These are phyloP conservation scores for Sula dactylatra DNA, from an alignment of 2,113 vertebrate species.

Conservation along the genomic window DNA sequence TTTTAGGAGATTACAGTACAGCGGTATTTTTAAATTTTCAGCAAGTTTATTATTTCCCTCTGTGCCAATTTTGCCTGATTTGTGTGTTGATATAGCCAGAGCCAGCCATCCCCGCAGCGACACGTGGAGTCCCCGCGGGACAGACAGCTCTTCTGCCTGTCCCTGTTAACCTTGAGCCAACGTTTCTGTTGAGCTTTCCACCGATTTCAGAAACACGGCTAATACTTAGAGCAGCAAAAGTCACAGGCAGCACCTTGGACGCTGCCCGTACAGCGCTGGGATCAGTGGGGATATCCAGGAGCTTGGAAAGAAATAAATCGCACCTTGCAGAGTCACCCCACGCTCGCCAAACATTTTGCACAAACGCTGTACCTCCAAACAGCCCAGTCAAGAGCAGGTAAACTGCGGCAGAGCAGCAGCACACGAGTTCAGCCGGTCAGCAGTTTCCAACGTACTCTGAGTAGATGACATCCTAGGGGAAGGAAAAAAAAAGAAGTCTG, in stretches of 20 bases:
- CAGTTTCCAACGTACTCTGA: background rate
- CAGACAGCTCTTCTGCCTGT: background rate
- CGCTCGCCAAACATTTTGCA: background rate
- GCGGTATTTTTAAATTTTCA: background rate
- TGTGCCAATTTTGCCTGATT: background rate
- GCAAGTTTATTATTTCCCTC: background rate
- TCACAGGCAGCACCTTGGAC: background rate
- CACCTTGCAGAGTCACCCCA: background rate
- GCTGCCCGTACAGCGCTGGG: background rate
- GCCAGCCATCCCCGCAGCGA: background rate
- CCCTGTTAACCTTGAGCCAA: background rate
- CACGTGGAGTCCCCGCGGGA: background rate
- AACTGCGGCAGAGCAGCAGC: background rate
- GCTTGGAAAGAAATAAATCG: background rate
- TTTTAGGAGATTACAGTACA: background rate
- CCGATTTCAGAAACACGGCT: background rate
- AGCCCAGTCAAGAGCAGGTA: background rate
- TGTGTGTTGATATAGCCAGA: background rate
- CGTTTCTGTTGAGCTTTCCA: background rate
- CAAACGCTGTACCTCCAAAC: background rate
- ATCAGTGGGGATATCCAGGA: background rate
- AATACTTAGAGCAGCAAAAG: background rate
- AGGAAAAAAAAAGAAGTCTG: background rate
- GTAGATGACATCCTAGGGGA: background rate
- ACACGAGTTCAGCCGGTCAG: accelerated